These are phyloP conservation scores for Hiodon tergisus DNA, from an alignment of 2,113 vertebrate species.

Conservation along the genomic window DNA sequence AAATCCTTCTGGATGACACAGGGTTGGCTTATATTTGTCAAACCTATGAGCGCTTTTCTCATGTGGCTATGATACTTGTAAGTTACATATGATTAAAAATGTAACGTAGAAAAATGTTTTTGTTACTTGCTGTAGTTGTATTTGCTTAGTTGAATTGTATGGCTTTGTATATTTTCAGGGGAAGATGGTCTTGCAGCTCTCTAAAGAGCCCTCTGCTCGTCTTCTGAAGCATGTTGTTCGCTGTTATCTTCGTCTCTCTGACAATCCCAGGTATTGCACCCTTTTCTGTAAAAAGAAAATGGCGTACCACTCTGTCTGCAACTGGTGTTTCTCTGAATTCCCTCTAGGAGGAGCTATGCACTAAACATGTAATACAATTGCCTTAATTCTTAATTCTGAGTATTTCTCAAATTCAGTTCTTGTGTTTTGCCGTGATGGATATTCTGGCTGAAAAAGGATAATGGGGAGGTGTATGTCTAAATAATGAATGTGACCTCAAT, in stretches of 20 bases:
- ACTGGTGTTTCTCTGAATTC: not conserved
- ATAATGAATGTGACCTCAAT: not conserved
- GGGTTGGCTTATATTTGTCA: constrained; percentile 96
- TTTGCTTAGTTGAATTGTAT: not conserved
- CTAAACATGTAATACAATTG: not conserved
- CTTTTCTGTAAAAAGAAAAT: not conserved
- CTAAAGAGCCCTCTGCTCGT: constrained; percentile 92
- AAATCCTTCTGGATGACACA: constrained; percentile 94
- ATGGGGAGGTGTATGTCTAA: not conserved
- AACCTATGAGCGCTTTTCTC: constrained; percentile 94
- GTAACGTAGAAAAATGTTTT: not conserved
- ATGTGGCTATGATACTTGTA: constrained; percentile 97
- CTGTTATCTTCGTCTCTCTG: constrained; percentile 94
- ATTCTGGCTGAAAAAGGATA: not conserved
- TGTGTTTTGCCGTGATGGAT: too few species aligned
- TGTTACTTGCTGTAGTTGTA: not conserved
- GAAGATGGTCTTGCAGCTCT: constrained; percentile 97
- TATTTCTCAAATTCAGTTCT: too few species aligned
- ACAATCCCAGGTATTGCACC: constrained; percentile 84
- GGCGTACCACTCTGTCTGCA: not conserved
- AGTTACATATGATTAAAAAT: constrained; percentile 33
- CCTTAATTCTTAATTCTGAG: not conserved
- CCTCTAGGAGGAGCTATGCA: constrained; percentile 17
- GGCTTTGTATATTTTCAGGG: constrained; percentile 60
- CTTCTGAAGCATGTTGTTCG: constrained; percentile 93